Conservation (phyloP, 92 coral and sea anemone genomes). For the Metridium senile region DNA sequence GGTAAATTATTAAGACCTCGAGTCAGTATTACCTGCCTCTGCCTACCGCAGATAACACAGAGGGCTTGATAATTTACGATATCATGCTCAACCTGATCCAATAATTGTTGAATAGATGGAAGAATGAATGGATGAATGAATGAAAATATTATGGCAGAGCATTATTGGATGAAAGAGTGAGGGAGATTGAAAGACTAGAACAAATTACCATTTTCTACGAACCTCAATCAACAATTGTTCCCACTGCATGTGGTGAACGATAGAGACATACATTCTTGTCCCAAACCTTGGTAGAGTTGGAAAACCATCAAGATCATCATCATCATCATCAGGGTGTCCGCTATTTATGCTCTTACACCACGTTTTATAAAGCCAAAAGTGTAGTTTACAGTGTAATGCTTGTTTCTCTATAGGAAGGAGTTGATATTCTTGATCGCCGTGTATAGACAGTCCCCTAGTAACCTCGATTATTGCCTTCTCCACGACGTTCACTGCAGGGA, state of each 20-base stretch:
- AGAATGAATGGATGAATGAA: background rate
- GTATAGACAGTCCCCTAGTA: constrained; percentile 15
- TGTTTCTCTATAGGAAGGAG: constrained; percentile 28
- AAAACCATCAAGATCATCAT: constrained; percentile 43
- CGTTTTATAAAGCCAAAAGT: constrained; percentile 66
- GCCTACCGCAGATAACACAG: too few relatives aligned
- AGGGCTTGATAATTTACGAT: too few relatives aligned
- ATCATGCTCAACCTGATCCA: too few relatives aligned
- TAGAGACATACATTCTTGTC: constrained; percentile 44
- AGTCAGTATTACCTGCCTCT: too few relatives aligned
- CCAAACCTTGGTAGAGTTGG: constrained; percentile 66
- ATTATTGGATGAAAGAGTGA: too few relatives aligned
- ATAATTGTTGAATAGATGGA: background rate
- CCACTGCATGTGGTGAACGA: constrained; percentile 63
- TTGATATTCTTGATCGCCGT: background rate
- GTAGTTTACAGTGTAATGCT: constrained; percentile 52
- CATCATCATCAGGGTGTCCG: background rate
- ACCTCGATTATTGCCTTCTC: constrained; percentile 43
- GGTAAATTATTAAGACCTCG: too few relatives aligned
- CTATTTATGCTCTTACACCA: constrained; percentile 6
- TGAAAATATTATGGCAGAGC: too few relatives aligned
- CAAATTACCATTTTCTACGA: too few relatives aligned
- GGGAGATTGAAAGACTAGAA: too few relatives aligned
- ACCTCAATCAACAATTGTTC: constrained; percentile 61
- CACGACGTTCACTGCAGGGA: constrained; percentile 25